phyloP scores from a whole-genome alignment of 1,140 invertebrate species.

The Chironomus tepperi region DNA sequence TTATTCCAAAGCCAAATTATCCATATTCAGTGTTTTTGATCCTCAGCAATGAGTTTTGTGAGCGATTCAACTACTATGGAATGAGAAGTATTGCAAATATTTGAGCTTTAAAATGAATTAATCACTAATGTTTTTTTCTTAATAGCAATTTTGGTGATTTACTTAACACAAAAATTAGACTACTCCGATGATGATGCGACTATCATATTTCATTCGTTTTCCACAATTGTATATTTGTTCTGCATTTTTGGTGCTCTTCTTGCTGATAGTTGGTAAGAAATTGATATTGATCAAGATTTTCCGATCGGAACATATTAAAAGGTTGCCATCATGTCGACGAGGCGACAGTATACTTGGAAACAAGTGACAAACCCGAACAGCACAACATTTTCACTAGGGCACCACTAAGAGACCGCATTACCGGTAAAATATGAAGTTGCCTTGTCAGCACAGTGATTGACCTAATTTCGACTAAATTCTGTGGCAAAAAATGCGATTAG shows the following conservation, averaged over 20 bases:
- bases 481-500: no score
- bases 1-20: slow-evolving; percentile 47
- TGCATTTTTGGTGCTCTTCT: slow-evolving; percentile 77
- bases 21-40: slow-evolving; percentile 72
- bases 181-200: slow-evolving; percentile 60
- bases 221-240: slow-evolving; percentile 71
- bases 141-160: slow-evolving; percentile 68
- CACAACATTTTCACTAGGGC: no score
- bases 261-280: slow-evolving; percentile 58
- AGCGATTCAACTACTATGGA: slow-evolving; percentile 77
- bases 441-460: no score
- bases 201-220: slow-evolving; percentile 71
- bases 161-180: slow-evolving; percentile 57
- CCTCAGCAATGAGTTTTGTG: slow-evolving; percentile 76
- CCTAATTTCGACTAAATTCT: no score
- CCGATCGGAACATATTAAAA: no score
- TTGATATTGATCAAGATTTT: no score
- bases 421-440: no score
- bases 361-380: no score
- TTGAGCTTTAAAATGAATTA: background rate
- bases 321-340: no score
- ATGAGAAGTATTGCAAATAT: slow-evolving; percentile 57
- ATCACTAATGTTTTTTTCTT: background rate
- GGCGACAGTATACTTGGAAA: no score
- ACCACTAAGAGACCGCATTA: no score